Evolutionary conservation across 2,797 vertebrate species (phyloP).

Genomic region (Chiroxiphia lanceolata): DNA sequence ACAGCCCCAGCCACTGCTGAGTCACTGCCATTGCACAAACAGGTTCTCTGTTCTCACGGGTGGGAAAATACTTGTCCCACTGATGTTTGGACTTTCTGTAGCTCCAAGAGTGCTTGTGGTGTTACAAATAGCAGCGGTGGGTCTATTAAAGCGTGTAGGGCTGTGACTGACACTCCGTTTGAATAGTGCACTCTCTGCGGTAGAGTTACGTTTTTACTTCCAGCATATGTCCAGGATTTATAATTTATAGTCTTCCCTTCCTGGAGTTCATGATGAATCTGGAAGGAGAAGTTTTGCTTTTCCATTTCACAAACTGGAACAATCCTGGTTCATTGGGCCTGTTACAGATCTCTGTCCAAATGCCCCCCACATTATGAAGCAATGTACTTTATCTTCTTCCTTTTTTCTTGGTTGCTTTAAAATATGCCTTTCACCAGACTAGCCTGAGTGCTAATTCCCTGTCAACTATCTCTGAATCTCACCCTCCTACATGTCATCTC

Average conservation of each 20-base stretch:
- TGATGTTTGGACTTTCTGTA: slow-evolving; percentile 37
- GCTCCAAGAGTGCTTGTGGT: not conserved
- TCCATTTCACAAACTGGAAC: not conserved
- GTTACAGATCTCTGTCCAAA: not conserved
- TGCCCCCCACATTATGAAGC: rapidly evolving
- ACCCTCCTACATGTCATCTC: not conserved
- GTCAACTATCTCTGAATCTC: not conserved
- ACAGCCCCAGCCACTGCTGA: not conserved
- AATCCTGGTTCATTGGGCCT: not conserved
- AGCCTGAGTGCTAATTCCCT: not conserved
- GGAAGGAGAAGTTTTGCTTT: not conserved
- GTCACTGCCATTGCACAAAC: slow-evolving; percentile 14
- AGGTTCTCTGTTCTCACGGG: slow-evolving; percentile 56
- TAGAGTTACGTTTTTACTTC: slow-evolving; percentile 39
- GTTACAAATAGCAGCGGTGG: slow-evolving; percentile 42
- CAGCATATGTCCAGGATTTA: not conserved
- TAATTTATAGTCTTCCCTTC: slow-evolving; percentile 17
- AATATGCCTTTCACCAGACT: not conserved
- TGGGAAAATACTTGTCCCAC: slow-evolving; percentile 18
- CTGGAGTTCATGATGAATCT: not conserved
- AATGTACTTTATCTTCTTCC: not conserved
- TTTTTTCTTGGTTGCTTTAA: not conserved
- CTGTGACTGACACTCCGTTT: slow-evolving; percentile 53
- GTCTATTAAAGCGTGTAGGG: slow-evolving; percentile 1
- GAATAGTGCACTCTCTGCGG: not conserved